phyloP scores from a whole-genome alignment of 2,113 vertebrate genomes.

The Coreoperca whiteheadi region DNA sequence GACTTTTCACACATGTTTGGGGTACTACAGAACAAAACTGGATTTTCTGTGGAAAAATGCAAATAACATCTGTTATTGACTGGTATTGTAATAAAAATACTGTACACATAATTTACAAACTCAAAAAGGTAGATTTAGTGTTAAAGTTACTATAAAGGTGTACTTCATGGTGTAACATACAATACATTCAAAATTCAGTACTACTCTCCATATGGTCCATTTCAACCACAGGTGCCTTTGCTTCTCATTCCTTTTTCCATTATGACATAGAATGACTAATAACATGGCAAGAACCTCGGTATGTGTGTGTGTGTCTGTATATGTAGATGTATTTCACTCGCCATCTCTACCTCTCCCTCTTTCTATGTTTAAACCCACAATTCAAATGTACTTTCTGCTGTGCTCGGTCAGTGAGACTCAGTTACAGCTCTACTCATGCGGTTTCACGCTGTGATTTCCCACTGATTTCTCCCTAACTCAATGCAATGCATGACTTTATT shows the following conservation, averaged over 20 bases:
- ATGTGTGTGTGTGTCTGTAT: neutral
- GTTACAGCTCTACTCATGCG: neutral
- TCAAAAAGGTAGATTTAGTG: neutral
- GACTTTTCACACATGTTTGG: neutral
- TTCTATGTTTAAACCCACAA: neutral
- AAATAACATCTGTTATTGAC: neutral
- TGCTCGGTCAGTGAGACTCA: neutral
- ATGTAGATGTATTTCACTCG: constrained; percentile 4
- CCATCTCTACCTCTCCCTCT: neutral
- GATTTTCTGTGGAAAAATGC: neutral
- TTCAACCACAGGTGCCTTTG: neutral
- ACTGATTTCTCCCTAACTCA: neutral
- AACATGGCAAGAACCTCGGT: neutral
- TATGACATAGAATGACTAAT: neutral
- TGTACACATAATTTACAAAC: neutral
- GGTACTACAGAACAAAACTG: neutral
- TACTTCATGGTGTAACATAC: neutral
- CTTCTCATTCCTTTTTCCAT: neutral
- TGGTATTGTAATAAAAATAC: neutral
- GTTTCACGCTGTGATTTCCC: constrained; percentile 1
- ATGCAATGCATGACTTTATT: neutral
- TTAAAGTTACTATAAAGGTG: too few relatives aligned
- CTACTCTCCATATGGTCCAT: neutral
- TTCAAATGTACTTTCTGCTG: neutral
- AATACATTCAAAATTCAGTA: neutral